Conservation (phyloP, 2,797 vertebrate species). For the Gymnoscopelus braueri region DNA sequence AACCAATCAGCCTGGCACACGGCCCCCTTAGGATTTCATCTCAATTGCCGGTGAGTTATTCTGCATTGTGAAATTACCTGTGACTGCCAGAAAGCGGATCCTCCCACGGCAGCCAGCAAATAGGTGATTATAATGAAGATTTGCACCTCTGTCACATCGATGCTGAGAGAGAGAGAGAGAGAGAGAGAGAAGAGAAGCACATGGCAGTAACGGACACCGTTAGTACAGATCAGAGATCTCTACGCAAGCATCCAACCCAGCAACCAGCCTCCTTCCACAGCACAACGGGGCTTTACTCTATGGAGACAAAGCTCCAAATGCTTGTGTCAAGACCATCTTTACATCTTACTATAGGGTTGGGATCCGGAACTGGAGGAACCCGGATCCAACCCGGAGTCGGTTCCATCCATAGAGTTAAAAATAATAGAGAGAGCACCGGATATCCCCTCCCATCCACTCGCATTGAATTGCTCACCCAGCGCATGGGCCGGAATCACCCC, state of each 20-base stretch:
- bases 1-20: no score
- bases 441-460: no score
- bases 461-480: no score
- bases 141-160: slow-evolving; percentile 99
- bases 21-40: not conserved
- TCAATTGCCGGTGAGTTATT: slow-evolving; percentile 70
- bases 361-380: no score
- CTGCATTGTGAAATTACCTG: slow-evolving; percentile 86
- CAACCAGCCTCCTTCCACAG: slow-evolving; percentile 32
- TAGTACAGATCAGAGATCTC: slow-evolving; percentile 63
- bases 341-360: no score
- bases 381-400: no score
- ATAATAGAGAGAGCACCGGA: no score
- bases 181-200: slow-evolving; percentile 82
- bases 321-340: no score
- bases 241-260: slow-evolving; percentile 70
- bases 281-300: not conserved
- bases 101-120: slow-evolving; percentile 97
- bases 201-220: slow-evolving; percentile 77
- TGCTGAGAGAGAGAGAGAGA: slow-evolving; percentile 90
- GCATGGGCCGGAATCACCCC: no score
- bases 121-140: slow-evolving; percentile 99
- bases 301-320: no score
- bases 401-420: no score
- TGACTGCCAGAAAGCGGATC: slow-evolving; percentile 97